Base-by-base conservation (phyloP, 2,113 vertebrate genomes). In the Hepsetus odoe region DNA sequence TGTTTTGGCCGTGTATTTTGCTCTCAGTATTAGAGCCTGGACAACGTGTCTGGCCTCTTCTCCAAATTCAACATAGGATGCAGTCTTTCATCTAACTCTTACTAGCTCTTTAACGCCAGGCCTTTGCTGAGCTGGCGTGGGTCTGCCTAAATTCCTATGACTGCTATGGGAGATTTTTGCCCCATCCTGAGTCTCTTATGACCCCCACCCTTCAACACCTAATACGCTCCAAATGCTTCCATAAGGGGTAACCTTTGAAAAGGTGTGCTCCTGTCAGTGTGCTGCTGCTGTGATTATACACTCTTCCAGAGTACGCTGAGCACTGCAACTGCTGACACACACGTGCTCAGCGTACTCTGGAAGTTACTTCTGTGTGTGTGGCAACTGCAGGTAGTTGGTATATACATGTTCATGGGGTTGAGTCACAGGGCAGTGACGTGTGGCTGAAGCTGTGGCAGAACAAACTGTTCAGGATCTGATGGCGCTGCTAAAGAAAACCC, bases 91-190 rank as follows among this genome's bases (percentile, higher is more conserved):
- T 72, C 61, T 30, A 77, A 38, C 32, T 24, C 35, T 7, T 7
- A 55, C 42, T 75, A 30, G 40, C n/a, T 30, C 30, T 72, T 81
- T 71, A 33, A 38, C 67, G 59, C 56, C 12, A 64, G 33, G 1
- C 30, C n/a, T 58, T 46, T 46, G 46, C 49, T 42, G 55, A 33
- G 32, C 72, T 65, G 56, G 2, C n/a, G 73, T 65, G 1, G 77
- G 71, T 83, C 76, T 71, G 10, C 72, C 68, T 68, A 55, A 42
- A 40, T 58, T 3, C 18, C 40, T 40, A 83, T 77, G 55, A 55
- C 30, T 59, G 70, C n/a, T 74, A 55, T 40, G 5, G 40, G 58
- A 49, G 56, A 56, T 82, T 55, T n/a, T 30, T 66, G 53, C 72
- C 53, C 42, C 30, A 62, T 67, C 79, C 59, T 76, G 6, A 5